phyloP scores from a whole-genome alignment of 2,113 vertebrate genomes.

The Onychorhynchus coronatus region DNA sequence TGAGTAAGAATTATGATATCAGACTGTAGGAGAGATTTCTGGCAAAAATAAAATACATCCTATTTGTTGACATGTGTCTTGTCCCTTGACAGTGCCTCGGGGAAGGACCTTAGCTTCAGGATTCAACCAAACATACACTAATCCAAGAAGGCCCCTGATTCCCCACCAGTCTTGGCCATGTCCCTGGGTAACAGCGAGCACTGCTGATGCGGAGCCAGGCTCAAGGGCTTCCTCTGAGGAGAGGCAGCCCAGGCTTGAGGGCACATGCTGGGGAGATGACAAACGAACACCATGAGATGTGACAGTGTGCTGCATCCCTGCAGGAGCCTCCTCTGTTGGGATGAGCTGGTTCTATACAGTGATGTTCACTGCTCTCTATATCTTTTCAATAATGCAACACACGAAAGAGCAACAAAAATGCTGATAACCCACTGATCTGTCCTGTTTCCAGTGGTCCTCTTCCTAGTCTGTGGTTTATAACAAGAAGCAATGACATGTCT shows the following conservation, averaged over 20 bases:
- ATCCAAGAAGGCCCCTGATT: constrained; percentile 58
- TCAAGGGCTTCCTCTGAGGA: neutral
- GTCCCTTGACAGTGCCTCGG: neutral
- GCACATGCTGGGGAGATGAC: neutral
- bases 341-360: neutral
- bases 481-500: neutral
- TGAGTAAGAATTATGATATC: neutral
- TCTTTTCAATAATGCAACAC: neutral
- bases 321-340: neutral
- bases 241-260: neutral
- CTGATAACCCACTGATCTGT: neutral
- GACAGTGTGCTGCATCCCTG: constrained; percentile 11
- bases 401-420: neutral
- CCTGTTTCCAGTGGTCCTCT: neutral
- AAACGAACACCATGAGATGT: constrained; percentile 23
- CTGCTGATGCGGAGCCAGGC: neutral
- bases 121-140: constrained; percentile 28
- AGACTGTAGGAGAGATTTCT: neutral
- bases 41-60: neutral
- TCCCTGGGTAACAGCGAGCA: neutral
- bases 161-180: constrained; percentile 63
- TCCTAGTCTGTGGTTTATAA: neutral
- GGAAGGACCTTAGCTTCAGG: constrained; percentile 38
- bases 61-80: constrained; percentile 19
- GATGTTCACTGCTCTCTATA: neutral